Conservation (phyloP, 2,113 vertebrate species). For the Corynorhinus townsendii region DNA sequence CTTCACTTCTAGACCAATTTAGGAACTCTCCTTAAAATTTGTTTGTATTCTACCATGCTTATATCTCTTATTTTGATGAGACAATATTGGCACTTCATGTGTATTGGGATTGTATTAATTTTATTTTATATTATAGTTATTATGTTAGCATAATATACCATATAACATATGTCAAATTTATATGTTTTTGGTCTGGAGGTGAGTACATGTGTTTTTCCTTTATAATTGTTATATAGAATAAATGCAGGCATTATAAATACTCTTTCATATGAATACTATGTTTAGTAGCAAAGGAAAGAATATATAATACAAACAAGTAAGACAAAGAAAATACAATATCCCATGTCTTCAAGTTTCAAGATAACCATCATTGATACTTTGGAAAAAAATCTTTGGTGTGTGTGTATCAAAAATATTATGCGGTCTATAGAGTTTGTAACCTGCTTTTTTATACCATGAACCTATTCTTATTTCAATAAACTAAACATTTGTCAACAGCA, state of each 20-base stretch:
- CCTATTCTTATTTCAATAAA: neutral
- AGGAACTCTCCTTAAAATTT: neutral
- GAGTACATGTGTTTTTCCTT: neutral
- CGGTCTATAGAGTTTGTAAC: neutral
- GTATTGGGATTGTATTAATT: neutral
- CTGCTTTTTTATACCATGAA: neutral
- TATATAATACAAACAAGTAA: neutral
- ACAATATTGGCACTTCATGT: neutral
- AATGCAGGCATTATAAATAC: neutral
- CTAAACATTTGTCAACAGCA: neutral
- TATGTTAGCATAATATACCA: neutral
- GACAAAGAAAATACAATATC: neutral
- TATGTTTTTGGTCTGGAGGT: neutral
- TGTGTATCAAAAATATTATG: neutral
- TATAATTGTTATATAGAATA: neutral
- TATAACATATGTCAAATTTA: neutral
- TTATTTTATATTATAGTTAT: neutral
- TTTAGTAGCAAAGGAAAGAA: neutral
- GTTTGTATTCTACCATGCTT: neutral
- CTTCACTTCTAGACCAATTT: neutral
- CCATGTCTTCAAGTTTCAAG: neutral
- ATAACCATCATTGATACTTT: neutral
- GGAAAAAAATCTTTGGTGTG: neutral
- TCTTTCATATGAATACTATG: neutral
- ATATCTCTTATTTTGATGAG: neutral